Evolutionary conservation across 2,888 invertebrate genomes (phyloP), one percentile per base, ranked within the genome.

Genomic region (Parnassius orleans): DNA sequence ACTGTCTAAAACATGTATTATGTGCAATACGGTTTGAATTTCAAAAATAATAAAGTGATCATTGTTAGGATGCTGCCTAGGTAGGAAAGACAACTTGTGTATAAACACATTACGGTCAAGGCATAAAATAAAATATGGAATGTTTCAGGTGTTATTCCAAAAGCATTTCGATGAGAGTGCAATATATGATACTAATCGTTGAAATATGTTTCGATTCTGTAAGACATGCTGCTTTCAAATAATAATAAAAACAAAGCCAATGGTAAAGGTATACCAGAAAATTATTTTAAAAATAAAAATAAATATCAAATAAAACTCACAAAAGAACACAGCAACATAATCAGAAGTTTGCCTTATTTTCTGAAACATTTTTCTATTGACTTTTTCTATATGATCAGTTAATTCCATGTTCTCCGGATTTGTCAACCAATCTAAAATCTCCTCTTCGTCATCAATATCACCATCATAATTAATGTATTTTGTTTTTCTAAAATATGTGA

Each of bases 391-490:
- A 71, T 96, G 96, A 84, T 98, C 98, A 7, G 96, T 97, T 65
- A 98, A 92, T 84, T 98, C 98, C 98, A 98, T 98, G 73, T 98
- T 98, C 74, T 96, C 96, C 0, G 98, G 98, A 81, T 97, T 96
- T 0, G 98, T 98, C 12, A 98, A 86, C 98, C 98, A 98, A 79
- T 98, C 98, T 43, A 98, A 92, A 62, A 97, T 93, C 85, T 97
- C 97, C 81, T 97, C 97, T 75, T 97, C 97, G 72, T 97, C 97
- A 73, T 97, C 97, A 66, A 98, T 96, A 74, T 98, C 98, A 12
- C 98, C 98, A 74, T 98, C 98, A 77, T 98, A 98, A 79, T 97
- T 97, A 14, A 98, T 96, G 66, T 95, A 94, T 88, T 98, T 97
- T 19, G 93, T 96, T 85, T 97, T 97, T 61, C 98, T 93, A 89